Evolutionary conservation across 2,888 invertebrate genomes (phyloP).

Genomic region (Teleogryllus oceanicus): DNA sequence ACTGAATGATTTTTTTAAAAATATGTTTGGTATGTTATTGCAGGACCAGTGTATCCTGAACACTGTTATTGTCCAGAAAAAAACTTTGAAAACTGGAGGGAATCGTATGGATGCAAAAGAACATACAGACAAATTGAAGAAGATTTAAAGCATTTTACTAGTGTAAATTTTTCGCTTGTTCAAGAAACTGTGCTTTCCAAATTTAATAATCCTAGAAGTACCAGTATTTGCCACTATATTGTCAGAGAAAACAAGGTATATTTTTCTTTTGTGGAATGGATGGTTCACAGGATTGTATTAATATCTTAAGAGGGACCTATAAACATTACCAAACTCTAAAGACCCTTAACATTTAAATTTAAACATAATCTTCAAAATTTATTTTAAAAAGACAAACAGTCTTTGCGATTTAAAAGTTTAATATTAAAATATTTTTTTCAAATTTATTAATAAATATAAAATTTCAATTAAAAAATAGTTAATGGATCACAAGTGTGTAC

Average conservation of each 20-base stretch:
- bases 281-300: conserved; percentile 26
- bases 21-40: conserved; percentile 39
- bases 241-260: conserved; percentile 69
- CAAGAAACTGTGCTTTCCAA: conserved; percentile 62
- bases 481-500: too few relatives aligned
- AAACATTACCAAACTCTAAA: too few relatives aligned
- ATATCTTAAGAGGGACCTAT: background rate
- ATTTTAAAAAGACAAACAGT: too few relatives aligned
- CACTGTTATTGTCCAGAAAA: conserved; percentile 77
- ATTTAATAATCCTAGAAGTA: conserved; percentile 73
- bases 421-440: too few relatives aligned
- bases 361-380: too few relatives aligned
- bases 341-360: too few relatives aligned
- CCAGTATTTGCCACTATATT: conserved; percentile 87
- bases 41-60: conserved; percentile 72
- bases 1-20: background rate
- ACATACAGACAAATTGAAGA: conserved; percentile 65
- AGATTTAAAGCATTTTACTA: conserved; percentile 66
- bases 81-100: conserved; percentile 62
- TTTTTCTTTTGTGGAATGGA: conserved; percentile 28
- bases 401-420: too few relatives aligned
- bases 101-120: conserved; percentile 61
- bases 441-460: too few relatives aligned
- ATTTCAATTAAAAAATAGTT: too few relatives aligned
- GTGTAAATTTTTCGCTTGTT: conserved; percentile 66